Evolutionary conservation across 1,140 invertebrate species (phyloP), one percentile per base, ranked within the genome.

Genomic region (Danaus plexippus): DNA sequence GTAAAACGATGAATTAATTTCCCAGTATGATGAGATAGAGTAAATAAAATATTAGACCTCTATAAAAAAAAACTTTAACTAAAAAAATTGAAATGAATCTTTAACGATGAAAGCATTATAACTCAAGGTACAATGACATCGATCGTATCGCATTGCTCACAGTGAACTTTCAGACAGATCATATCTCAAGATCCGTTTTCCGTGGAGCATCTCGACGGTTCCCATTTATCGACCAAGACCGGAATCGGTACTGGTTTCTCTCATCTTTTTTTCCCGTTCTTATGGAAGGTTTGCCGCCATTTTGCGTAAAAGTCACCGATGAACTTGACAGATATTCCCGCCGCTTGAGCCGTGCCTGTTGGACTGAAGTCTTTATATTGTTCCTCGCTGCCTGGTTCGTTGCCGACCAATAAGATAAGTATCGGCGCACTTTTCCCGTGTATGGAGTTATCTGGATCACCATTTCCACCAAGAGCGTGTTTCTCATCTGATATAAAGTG

Each of bases 191-290:
- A 44, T 50, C 11, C 42, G 47, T 46, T 12, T 13, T 22, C 43
- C 12, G 15, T 46, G 18, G 54, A 11, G 41, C 43, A 47, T 60
- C 54, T 13, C 51, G 32, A 54, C 51, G 45, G 13, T 64, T 64
- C 59, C 61, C 64, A 72, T 67, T 69, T 58, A 65, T 65, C 65
- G 71, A 67, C 74, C 74, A 61, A 76, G 60, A 67, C 76, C 80
- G 49, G 56, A 67, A 42, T 56, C 11, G 47, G 13, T 18, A 49
- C 44, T 12, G 41, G 47, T 41, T 22, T 47, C 43, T 52, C 75
- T 88, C 87, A 88, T 71, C 87, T 88, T 63, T 88, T 88, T 61
- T 86, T 88, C 54, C 83, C 78, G 51, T 69, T 80, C 51, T 87
- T 88, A 53, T 80, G 75, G 22, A 69, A 59, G 43, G 67, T 70